phyloP scores from a whole-genome alignment of 2,888 invertebrate genomes.

The Mermis nigrescens region DNA sequence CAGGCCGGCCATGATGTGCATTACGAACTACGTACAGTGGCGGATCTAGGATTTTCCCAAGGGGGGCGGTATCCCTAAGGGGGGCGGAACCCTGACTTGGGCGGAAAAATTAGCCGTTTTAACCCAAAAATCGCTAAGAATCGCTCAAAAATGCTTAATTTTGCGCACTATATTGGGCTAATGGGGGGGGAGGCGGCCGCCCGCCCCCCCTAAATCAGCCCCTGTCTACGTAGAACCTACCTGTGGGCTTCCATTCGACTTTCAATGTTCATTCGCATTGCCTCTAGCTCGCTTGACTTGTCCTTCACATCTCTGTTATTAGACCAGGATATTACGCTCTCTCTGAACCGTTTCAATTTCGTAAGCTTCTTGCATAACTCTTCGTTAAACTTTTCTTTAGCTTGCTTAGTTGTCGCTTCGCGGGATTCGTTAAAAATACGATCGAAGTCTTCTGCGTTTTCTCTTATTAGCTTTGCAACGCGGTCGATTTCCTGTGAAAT shows the following conservation, averaged over 20 bases:
- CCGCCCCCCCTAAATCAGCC: too few species aligned
- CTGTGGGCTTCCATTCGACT: not conserved
- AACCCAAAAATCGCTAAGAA: too few species aligned
- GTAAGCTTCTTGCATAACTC: not conserved
- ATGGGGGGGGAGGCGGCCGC: too few species aligned
- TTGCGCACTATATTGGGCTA: too few species aligned
- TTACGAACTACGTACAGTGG: too few species aligned
- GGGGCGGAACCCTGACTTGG: too few species aligned
- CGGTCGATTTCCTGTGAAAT: not conserved
- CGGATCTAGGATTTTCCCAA: too few species aligned
- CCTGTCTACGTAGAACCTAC: too few species aligned
- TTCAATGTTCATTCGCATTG: not conserved
- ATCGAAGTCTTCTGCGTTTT: not conserved
- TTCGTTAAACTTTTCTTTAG: not conserved
- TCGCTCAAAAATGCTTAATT: too few species aligned
- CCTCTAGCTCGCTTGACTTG: not conserved
- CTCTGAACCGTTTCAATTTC: constrained; percentile 5
- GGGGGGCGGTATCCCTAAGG: too few species aligned
- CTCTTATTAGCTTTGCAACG: not conserved
- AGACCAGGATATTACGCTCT: not conserved
- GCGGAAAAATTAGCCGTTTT: too few species aligned
- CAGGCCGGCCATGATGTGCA: too few species aligned
- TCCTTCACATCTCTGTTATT: not conserved
- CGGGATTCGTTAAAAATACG: not conserved
- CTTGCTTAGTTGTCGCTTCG: not conserved